Evolutionary conservation across 2,888 invertebrate species (phyloP), one percentile per base, ranked within the genome.

Genomic region (Carabus problematicus): DNA sequence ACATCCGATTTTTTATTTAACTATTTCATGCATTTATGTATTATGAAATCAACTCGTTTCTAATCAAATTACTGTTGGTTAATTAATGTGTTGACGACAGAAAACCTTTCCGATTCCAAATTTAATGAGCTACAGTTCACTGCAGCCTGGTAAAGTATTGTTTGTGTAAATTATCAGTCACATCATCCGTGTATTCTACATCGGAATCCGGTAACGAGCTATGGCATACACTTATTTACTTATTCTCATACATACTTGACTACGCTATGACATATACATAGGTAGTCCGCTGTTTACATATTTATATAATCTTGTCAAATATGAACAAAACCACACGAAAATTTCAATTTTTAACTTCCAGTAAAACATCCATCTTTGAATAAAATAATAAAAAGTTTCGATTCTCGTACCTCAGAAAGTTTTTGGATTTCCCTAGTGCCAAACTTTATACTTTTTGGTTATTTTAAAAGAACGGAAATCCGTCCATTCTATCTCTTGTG

Each of bases 361-460:
- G 55, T 64, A 54, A 55, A 64, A 55, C 64, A 64, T 45, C 64
- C 55, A 55, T 40, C 45, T 41, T 64, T 55, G 54, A 55, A 64
- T 64, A 64, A 64, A 64, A 64, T 64, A 64, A 64, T 64, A 54
- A 54, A 64, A 55, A 64, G 52, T 64, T 64, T 64, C 64, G 64
- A 64, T 64, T 55, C 64, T 64, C 55, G 54, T 41, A 16, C 43
- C 55, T 54, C 19, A 49, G 49, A 64, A 64, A 64, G 42, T 64
- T 64, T 55, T 45, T 43, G 64, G 64, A 64, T 64, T 64, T 64
- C 64, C 64, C 64, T 54, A 54, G 64, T 64, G 64, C 54, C 54
- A 64, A 64, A 64, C 64, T 55, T 64, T 40, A 64, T 54, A 64
- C 64, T 64, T 64, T 62, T 62, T 52, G 52, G 49, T 52, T 62